Evolutionary conservation across 1,140 invertebrate species (phyloP).

Genomic region (Gonioctena quinquepunctata): DNA sequence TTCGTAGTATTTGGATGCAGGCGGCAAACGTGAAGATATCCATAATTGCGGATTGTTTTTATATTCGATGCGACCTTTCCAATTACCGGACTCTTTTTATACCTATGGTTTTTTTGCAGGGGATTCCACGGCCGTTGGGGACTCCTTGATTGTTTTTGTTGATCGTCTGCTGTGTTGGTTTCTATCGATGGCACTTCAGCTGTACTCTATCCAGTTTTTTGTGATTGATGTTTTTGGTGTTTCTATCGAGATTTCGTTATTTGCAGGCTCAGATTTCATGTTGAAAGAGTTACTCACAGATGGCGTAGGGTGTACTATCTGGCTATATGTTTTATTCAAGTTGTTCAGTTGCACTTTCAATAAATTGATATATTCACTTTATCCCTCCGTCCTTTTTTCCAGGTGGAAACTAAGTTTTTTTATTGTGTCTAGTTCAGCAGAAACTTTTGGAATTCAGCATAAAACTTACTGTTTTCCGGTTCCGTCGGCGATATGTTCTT

Average conservation of each 20-base stretch:
- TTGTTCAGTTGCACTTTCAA: slow-evolving; percentile 2
- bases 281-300: slow-evolving; percentile 2
- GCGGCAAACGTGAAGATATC: neutral
- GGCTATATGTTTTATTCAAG: neutral
- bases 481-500: no score
- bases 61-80: slow-evolving; percentile 1
- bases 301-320: neutral
- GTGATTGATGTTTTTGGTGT: neutral
- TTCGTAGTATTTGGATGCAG: neutral
- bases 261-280: neutral
- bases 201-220: slow-evolving; percentile 1
- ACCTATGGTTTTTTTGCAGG: slow-evolving; percentile 2
- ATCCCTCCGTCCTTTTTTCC: neutral
- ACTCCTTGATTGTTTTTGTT: slow-evolving; percentile 4
- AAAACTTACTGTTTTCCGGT: no score
- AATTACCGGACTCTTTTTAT: neutral
- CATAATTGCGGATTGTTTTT: slow-evolving; percentile 3
- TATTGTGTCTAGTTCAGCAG: no score
- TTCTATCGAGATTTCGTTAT: slow-evolving; percentile 3
- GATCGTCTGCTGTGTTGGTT: neutral
- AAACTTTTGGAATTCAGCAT: no score
- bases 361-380: neutral
- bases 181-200: neutral
- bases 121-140: slow-evolving; percentile 1
- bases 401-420: no score